Evolutionary conservation across 2,797 vertebrate species (phyloP), one percentile per base, ranked within the genome.

Genomic region (Sebastes kiyomatsui): DNA sequence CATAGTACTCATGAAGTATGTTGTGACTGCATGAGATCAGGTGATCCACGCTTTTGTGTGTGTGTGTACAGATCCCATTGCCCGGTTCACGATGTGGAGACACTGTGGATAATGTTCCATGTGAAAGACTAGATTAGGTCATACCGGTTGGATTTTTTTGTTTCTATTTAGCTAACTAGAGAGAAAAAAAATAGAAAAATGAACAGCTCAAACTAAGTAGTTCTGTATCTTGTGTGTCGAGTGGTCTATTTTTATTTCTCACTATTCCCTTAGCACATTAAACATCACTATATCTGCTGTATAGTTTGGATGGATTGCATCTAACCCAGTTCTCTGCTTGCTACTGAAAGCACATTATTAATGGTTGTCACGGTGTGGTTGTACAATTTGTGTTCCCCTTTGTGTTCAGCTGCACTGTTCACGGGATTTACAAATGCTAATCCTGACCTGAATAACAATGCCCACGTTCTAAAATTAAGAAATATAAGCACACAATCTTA

Each of bases 1-100:
- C 30, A 71, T 87, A 80, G 84, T 88, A 77, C 33, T 79, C 58
- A 12, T 71, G 25, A 75, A 81, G 90, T 85, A 77, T 95, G 74
- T 88, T 94, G 70, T 87, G 90, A 94, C 82, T 79, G 77, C 77
- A 68, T 84, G 88, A 93, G 89, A 87, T 93, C 81, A 92, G 87
- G 87, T 81, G 86, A 74, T 72, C n/a, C 32, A 23, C 1, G 4
- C 11, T 64, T 79, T 18, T 66, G 55, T 64, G 38, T 35, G 38
- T 35, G 32, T 28, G 14, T 18, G 2, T 52, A 5, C 4, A 13
- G 42, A 67, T 56, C n/a, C 46, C 23, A 54, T 33, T 23, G 52
- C 11, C 61, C 16, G 33, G 71, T 70, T 75, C 12, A 56, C 22
- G 8, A 64, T 56, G 25, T 25, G 12, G 69, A 64, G 20, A 70